Evolutionary conservation across 2,113 vertebrate genomes (phyloP), one percentile per base, ranked within the genome.

Genomic region (Macrotus californicus): DNA sequence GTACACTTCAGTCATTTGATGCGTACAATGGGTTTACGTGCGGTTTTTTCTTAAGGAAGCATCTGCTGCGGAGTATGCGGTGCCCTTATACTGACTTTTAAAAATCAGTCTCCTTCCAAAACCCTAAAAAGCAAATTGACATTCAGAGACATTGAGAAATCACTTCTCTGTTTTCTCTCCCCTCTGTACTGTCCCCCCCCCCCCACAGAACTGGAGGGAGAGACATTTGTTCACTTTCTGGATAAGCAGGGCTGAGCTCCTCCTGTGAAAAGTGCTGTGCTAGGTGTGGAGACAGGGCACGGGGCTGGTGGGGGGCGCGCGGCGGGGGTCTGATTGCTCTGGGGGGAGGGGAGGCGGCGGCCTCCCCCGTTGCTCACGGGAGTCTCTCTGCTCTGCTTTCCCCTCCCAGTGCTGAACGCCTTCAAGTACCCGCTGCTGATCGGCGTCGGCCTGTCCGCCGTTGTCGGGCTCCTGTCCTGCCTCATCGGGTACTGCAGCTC

Each of bases 371-470:
- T 52, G 7, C 77, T 97, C 2, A 97, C 76, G 2, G 0, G 15
- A 15, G 2, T 48, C 36, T 43, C 39, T 87, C 39, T 48, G 39
- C 64, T 81, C 93, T 94, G n/a, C n/a, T n/a, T n/a, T 41, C 67
- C 91, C 77, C 92, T 96, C 16, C 56, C 98, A 99, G 99, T 99
- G 95, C 98, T 99, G 98, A 99, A 99, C 16, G 99, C 99, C 87
- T 99, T 99, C 97, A 99, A 99, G 98, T 98, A 99, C 43, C 99
- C 99, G 0, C 98, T 99, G 89, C 96, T 99, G 96, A 99, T 99
- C 13, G 99, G 99, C 7, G 96, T 98, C 2, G 98, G 98, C 1
- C 98, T 99, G 84, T 99, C 99, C 48, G 97, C 99, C 3, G 95
- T 97, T 89, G 99, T 99, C 43, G 99, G 99, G 41, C 98, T 99